Conservation (phyloP, 2,888 invertebrate species). For the Macrophya annulata region DNA sequence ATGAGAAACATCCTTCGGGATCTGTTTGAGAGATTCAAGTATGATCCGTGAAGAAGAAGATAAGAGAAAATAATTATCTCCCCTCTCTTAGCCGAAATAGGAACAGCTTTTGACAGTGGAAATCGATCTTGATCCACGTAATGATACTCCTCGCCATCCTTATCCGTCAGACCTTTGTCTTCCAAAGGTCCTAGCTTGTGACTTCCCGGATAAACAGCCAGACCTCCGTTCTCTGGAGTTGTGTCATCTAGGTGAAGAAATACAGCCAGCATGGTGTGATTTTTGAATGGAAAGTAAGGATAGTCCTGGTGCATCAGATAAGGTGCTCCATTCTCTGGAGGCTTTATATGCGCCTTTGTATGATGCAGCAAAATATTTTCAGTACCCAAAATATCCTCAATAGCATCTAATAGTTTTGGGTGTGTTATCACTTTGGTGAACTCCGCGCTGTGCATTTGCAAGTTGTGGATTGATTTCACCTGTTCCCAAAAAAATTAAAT, state of each 20-base stretch:
- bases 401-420: constrained; percentile 80
- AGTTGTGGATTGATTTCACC: constrained; percentile 84
- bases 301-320: constrained; percentile 85
- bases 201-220: constrained; percentile 83
- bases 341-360: constrained; percentile 84
- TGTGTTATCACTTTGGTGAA: constrained; percentile 81
- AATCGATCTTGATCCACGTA: constrained; percentile 80
- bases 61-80: constrained; percentile 84
- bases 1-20: constrained; percentile 82
- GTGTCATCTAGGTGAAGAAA: constrained; percentile 83
- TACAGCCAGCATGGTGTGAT: constrained; percentile 83
- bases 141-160: constrained; percentile 78
- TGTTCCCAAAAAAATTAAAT: constrained; percentile 65
- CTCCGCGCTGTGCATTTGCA: constrained; percentile 82
- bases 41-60: constrained; percentile 83
- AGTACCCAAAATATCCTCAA: constrained; percentile 82
- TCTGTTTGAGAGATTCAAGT: constrained; percentile 80
- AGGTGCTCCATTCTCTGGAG: constrained; percentile 83
- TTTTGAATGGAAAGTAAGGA: constrained; percentile 83
- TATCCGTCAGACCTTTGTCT: constrained; percentile 79
- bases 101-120: constrained; percentile 80
- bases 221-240: constrained; percentile 82
- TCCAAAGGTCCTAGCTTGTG: constrained; percentile 82
- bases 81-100: constrained; percentile 81
- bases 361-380: constrained; percentile 83